Evolutionary conservation across 2,113 vertebrate genomes (phyloP), one percentile per base, ranked within the genome.

Genomic region (Sprattus sprattus): DNA sequence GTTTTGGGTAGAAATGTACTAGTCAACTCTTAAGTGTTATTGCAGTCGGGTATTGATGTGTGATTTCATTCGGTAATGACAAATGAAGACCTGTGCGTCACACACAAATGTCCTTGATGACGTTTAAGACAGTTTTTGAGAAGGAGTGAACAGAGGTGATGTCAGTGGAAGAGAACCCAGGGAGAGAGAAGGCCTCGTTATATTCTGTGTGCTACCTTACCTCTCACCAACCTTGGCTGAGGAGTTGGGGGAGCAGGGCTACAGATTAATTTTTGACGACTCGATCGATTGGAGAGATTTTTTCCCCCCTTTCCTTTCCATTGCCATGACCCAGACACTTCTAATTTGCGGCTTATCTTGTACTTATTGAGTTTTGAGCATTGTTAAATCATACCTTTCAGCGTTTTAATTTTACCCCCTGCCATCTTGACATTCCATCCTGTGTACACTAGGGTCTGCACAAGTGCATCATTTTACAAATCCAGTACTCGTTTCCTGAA

Each of bases 381-480:
- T 97, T 96, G 97, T 97, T 97, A 97, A 97, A 97, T 97, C 95
- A 96, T 96, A 96, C 95, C 96, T 97, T 96, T 97, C 95, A 97
- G 96, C 95, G 95, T 93, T 97, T 97, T 98, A 96, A 97, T 97
- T 97, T 96, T 86, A 94, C 88, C 89, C 93, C 91, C 91, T 93
- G 90, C 94, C 94, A 90, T 92, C 94, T 94, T 95, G 93, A 94
- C 93, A 93, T 94, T 94, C 94, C 95, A 82, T 95, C 95, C 92
- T 91, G 92, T 95, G 95, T 94, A 93, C 93, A 90, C 93, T 39
- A 39, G 39, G 39, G 39, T 1, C 2, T 39, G 39, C 39, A 39
- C 39, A 39, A 39, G 39, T 39, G 39, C 39, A 39, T 39, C 1
- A 39, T 39, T 39, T 39, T 39, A 39, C 39, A 39, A 39, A 39